These are phyloP conservation scores for Suillia variegata DNA, from an alignment of 2,888 invertebrate genomes.

Conservation along the genomic window DNA sequence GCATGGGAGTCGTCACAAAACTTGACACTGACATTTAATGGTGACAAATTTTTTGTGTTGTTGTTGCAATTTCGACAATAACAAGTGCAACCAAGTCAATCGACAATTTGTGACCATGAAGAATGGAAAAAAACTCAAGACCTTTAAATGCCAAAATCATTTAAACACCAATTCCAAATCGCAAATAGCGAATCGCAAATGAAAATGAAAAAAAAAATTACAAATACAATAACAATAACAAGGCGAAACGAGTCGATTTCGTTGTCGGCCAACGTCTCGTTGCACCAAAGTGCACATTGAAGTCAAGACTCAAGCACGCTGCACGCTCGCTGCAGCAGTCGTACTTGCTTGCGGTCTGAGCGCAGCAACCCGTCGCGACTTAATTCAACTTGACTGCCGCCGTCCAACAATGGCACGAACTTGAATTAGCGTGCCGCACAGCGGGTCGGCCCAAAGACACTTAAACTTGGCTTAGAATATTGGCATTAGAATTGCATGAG, in stretches of 20 bases:
- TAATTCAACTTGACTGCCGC: too few species aligned
- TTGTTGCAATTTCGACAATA: not conserved
- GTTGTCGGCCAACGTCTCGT: constrained; percentile 12
- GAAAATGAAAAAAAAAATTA: too few species aligned
- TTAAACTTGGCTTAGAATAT: constrained; percentile 37
- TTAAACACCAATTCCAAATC: too few species aligned
- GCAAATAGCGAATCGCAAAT: not conserved
- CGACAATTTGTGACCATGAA: too few species aligned
- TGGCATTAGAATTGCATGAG: constrained; percentile 18
- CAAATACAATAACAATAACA: not conserved
- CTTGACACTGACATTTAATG: constrained; percentile 33
- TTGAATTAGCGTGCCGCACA: constrained; percentile 3
- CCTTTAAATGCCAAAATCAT: not conserved
- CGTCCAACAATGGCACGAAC: constrained; percentile 7
- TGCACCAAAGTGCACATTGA: constrained; percentile 30
- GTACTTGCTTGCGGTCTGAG: too few species aligned
- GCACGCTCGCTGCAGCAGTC: constrained; percentile 13
- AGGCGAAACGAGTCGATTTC: not conserved
- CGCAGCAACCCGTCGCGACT: too few species aligned
- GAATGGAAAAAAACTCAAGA: not conserved
- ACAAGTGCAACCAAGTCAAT: too few species aligned
- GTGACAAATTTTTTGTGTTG: too few species aligned
- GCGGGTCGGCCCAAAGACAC: constrained; percentile 19
- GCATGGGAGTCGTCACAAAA: constrained; percentile 3
- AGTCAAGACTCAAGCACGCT: constrained; percentile 38